Evolutionary conservation across 2,113 vertebrate species (phyloP).

Genomic region (Lathamus discolor): DNA sequence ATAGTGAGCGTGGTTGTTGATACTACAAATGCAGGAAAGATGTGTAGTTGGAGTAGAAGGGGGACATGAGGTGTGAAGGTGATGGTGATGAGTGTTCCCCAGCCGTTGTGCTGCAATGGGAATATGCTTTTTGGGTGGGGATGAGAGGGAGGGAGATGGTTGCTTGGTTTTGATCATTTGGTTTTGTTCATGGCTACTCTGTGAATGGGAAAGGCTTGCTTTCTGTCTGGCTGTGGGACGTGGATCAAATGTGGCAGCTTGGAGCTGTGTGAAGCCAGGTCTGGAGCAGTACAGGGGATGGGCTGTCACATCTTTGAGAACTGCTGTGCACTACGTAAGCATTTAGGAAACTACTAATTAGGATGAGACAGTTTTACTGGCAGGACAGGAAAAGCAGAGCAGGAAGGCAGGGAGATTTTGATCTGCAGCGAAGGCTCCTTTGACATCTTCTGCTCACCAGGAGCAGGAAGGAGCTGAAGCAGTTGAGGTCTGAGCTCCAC

Average conservation of each 20-base stretch:
- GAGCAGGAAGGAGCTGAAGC: background rate
- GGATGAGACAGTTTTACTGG: background rate
- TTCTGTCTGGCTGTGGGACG: accelerated
- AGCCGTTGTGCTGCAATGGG: accelerated
- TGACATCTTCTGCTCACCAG: background rate
- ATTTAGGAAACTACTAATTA: slow-evolving; percentile 5
- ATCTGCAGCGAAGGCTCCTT: background rate
- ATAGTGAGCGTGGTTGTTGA: background rate
- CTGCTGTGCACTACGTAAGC: background rate
- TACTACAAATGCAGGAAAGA: background rate
- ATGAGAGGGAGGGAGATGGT: background rate
- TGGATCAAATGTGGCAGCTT: background rate
- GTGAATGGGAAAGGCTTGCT: background rate
- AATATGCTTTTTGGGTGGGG: background rate
- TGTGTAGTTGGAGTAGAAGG: background rate
- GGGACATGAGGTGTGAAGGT: background rate
- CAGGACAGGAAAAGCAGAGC: background rate
- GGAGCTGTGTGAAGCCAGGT: background rate
- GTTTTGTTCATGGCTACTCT: background rate
- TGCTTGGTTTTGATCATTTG: background rate
- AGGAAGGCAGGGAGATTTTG: background rate
- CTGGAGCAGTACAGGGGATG: background rate
- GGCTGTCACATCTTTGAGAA: background rate
- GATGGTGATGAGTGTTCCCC: background rate
- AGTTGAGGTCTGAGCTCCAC: background rate